Evolutionary conservation across 2,888 invertebrate genomes (phyloP).

Genomic region (Tetragonisca angustula): DNA sequence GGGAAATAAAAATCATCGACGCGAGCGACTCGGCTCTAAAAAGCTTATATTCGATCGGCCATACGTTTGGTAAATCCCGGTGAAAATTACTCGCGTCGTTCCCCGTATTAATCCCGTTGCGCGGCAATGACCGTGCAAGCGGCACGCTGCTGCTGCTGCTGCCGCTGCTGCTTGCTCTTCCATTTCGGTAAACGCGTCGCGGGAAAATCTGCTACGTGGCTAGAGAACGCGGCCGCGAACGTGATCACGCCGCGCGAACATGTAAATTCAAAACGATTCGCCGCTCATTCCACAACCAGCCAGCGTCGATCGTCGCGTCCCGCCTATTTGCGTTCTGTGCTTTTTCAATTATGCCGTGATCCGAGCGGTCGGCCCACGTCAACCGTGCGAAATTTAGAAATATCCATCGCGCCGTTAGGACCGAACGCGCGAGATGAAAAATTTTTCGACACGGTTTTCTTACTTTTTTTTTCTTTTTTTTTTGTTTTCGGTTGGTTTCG

Average conservation of each 20-base stretch:
- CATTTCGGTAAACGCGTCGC: constrained; percentile 64
- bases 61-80: constrained; percentile 51
- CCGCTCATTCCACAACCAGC: constrained; percentile 29
- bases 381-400: not conserved
- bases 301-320: constrained; percentile 26
- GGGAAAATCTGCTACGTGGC: constrained; percentile 57
- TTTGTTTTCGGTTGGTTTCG: too few species aligned
- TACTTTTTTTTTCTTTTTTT: too few species aligned
- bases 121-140: constrained; percentile 38
- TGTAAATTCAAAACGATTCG: constrained; percentile 58
- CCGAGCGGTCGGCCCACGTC: not conserved
- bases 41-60: constrained; percentile 7
- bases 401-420: not conserved
- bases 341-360: constrained; percentile 3
- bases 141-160: not conserved
- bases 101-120: constrained; percentile 61
- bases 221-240: constrained; percentile 31
- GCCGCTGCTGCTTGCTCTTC: constrained; percentile 63
- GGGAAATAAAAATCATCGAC: not conserved
- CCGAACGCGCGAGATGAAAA: too few species aligned
- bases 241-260: constrained; percentile 60
- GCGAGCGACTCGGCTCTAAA: not conserved
- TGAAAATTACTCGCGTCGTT: constrained; percentile 57
- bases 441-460: too few species aligned
- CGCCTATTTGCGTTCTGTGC: constrained; percentile 18